A percentile compares a stretch with the other conserved stretches of the same genome.
Evolutionary conservation across 2,888 invertebrate genomes (phyloP).

Genomic region (Parnassius smintheus): DNA sequence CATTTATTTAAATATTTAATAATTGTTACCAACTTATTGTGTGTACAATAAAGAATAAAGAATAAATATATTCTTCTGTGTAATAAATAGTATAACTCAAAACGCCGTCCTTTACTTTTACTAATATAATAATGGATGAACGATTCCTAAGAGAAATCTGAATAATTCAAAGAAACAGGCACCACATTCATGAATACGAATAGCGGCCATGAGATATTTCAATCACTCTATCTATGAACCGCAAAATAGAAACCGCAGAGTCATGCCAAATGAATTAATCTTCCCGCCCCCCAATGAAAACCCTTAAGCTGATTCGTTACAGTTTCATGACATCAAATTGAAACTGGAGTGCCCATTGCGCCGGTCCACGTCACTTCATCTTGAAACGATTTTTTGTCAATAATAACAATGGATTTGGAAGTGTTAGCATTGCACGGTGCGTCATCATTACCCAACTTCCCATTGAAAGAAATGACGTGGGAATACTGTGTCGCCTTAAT

Average conservation of each 20-base stretch:
- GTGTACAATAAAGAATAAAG: no score
- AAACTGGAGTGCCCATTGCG: conserved; percentile 40
- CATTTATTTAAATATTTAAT: no score
- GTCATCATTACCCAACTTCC: conserved; percentile 29
- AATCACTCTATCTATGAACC: conserved; percentile 35
- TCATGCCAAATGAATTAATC: conserved; percentile 63
- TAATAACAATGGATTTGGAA: conserved; percentile 47
- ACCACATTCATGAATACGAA: conserved; percentile 15
- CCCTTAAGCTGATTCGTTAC: conserved; percentile 18
- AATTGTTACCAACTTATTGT: no score
- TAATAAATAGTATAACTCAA: neutral
- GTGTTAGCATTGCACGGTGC: conserved; percentile 53
- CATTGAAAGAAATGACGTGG: neutral
- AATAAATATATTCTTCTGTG: conserved; percentile 1
- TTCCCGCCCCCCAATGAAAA: conserved; percentile 22
- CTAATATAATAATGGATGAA: conserved; percentile 13
- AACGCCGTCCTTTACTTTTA: conserved; percentile 1
- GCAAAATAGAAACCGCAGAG: conserved; percentile 51
- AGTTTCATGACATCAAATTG: conserved; percentile 40
- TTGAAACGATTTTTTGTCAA: conserved; percentile 48
- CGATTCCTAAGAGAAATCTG: conserved; percentile 4
- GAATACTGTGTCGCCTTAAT: neutral
- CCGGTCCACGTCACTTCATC: conserved; percentile 35
- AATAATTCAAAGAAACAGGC: conserved; percentile 9
- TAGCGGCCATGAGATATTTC: conserved; percentile 21